A percentile compares a stretch with the other conserved stretches of the same genome.
Conservation (phyloP, 2,797 vertebrate genomes). For the Alexandromys oeconomus region DNA sequence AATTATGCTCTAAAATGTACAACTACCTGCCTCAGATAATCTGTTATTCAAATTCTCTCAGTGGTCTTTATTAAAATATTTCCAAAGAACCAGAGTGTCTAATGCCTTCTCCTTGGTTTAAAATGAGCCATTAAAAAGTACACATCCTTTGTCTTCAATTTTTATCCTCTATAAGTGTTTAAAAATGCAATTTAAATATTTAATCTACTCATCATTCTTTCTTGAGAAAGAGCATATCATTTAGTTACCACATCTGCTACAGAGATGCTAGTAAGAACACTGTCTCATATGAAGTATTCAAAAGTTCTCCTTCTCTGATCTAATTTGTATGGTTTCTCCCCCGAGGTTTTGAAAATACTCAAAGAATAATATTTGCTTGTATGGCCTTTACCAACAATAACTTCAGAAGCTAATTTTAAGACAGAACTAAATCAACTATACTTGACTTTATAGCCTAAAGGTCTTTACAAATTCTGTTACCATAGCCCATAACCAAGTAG, state of each 20-base stretch:
- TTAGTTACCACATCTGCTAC: constrained; percentile 34
- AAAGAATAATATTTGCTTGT: constrained; percentile 28
- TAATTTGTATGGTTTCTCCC: constrained; percentile 34
- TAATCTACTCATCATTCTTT: constrained; percentile 32
- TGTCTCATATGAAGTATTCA: background rate
- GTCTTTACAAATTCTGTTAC: constrained; percentile 24
- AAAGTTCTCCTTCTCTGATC: constrained; percentile 48
- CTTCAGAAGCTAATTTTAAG: constrained; percentile 54
- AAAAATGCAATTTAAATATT: constrained; percentile 1
- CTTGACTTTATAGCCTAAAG: constrained; percentile 26
- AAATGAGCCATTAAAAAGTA: constrained; percentile 57
- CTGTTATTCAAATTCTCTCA: constrained; percentile 31
- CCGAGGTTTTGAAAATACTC: constrained; percentile 24
- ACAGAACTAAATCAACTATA: constrained; percentile 45
- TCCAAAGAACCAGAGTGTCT: constrained; percentile 33
- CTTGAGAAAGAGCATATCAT: constrained; percentile 28
- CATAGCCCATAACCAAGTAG: background rate
- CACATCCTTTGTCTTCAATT: background rate
- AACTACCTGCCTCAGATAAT: background rate
- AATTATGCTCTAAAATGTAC: background rate
- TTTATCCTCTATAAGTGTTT: background rate
- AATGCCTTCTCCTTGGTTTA: constrained; percentile 51
- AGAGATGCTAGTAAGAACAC: constrained; percentile 26
- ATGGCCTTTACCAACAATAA: constrained; percentile 18
- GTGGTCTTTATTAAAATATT: background rate